Percentiles rank a stretch among this genome's conserved stretches.
phyloP scores from a whole-genome alignment of 2,888 invertebrate species.

The Aethes cnicana region DNA sequence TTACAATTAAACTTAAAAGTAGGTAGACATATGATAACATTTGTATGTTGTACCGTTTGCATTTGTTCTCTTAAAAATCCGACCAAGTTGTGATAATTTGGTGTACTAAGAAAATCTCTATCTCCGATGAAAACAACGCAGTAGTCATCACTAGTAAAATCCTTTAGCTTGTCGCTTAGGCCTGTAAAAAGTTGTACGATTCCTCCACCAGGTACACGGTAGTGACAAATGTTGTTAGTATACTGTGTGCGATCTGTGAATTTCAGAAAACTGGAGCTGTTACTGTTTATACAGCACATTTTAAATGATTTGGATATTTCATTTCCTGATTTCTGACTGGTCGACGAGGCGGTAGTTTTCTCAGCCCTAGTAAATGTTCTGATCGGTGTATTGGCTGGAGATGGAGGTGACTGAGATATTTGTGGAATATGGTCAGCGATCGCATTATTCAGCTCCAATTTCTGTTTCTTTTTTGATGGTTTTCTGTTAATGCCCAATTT shows the following conservation, averaged over 20 bases:
- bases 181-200: background rate
- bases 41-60: background rate
- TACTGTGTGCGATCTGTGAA: background rate
- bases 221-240: background rate
- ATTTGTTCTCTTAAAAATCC: background rate
- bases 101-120: background rate
- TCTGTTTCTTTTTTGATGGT: background rate
- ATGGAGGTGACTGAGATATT: too few species aligned
- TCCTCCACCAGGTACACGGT: background rate
- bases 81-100: background rate
- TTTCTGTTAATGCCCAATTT: background rate
- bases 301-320: background rate
- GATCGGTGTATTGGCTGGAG: too few species aligned
- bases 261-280: background rate
- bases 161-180: background rate
- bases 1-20: background rate
- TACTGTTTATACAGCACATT: background rate
- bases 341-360: background rate
- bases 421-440: too few species aligned
- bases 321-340: background rate
- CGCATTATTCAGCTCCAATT: background rate
- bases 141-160: background rate
- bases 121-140: constrained; percentile 1
- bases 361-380: background rate
- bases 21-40: background rate